Evolutionary conservation across 1,140 invertebrate species (phyloP), one percentile per base, ranked within the genome.

Genomic region (Calephelis nemesis): DNA sequence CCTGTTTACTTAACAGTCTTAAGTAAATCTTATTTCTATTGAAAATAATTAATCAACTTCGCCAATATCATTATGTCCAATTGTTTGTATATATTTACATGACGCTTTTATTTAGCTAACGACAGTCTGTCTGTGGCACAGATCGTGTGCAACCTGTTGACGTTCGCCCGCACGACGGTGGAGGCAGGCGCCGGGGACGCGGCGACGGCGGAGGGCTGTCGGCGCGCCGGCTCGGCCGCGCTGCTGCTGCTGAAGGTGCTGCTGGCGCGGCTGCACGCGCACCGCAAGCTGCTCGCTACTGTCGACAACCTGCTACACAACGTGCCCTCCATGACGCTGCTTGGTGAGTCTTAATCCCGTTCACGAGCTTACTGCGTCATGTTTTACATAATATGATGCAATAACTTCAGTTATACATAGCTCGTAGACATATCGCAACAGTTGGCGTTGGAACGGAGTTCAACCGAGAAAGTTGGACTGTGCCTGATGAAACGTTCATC

Each of bases 71-170:
- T 19, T 19, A 19, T 19, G 1, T 19, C 15, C 15, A 19, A 1
- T 19, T 19, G 15, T 19, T 19, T 19, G 15, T 19, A 19, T 19
- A 0, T 19, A 19, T 19, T 19, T 19, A 19, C 0, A 19, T 19
- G 1, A 19, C 0, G 1, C 0, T 19, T 19, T 19, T 19, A 19
- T 19, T 19, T 19, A 19, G 1, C 15, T 19, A 19, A 19, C 15
- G 15, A 19, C 15, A 42, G 42, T 42, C 7, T 3, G 42, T 42
- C 7, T 42, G 42, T 8, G 42, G 5, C 7, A 0, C 65, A 96
- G 90, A 95, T 96, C 63, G 92, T 94, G 13, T 93, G 94, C 54
- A 96, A 96, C 89, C 83, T 96, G 8, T 84, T 95, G 62, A 86
- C 95, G 1, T 96, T 96, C 79, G 93, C 94, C 1, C 92, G 95